Evolutionary conservation across 2,888 invertebrate species (phyloP).

Genomic region (Hirtodrosophila trivittata): DNA sequence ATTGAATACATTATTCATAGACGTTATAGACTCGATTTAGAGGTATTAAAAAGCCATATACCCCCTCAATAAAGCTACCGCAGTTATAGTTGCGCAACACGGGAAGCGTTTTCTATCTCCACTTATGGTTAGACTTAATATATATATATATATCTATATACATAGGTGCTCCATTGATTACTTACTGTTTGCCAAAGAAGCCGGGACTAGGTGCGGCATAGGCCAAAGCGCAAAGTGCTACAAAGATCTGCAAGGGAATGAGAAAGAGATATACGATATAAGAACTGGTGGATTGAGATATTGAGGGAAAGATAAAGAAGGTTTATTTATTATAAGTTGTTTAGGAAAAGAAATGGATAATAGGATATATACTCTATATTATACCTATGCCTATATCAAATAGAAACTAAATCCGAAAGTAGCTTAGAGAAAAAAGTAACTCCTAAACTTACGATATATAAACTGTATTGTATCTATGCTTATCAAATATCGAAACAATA

Average conservation of each 20-base stretch:
- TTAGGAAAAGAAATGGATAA: too few species aligned
- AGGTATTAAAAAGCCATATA: conserved; percentile 57
- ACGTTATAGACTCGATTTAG: neutral
- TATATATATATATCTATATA: neutral
- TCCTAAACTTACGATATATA: too few species aligned
- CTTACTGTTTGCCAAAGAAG: conserved; percentile 83
- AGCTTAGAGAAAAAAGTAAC: too few species aligned
- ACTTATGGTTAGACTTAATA: neutral
- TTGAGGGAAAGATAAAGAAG: too few species aligned
- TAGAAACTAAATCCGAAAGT: too few species aligned
- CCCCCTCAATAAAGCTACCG: conserved; percentile 11
- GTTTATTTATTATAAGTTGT: too few species aligned
- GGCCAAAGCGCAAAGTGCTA: conserved; percentile 78
- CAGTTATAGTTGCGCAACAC: conserved; percentile 52
- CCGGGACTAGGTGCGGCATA: conserved; percentile 80
- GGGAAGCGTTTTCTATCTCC: conserved; percentile 50
- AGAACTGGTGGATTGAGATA: neutral
- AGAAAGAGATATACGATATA: neutral
- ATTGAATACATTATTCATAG: conserved; percentile 63
- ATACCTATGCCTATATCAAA: too few species aligned
- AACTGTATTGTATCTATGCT: too few species aligned
- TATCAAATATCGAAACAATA: too few species aligned
- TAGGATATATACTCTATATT: too few species aligned
- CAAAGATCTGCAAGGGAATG: conserved; percentile 72
- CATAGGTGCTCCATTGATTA: conserved; percentile 32